Evolutionary conservation across 2,888 invertebrate genomes (phyloP), one percentile per base, ranked within the genome.

Genomic region (Cyaniris semiargus): DNA sequence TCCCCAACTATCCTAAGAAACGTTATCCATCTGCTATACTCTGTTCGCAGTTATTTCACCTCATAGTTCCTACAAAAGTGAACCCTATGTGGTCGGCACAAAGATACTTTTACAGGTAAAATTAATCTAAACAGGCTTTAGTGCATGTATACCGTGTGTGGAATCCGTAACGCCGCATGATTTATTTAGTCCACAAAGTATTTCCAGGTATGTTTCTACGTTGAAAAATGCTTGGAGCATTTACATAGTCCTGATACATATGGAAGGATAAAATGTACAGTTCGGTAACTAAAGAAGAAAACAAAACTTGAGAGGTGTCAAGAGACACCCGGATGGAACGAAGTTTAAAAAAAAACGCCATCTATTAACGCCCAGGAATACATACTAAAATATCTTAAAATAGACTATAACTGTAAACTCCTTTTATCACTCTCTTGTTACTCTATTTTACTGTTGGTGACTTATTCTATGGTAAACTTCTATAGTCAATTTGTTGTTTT

Each of bases 161-260:
- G 80, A 80, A 80, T 78, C 76, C 77, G 76, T 77, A 79, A 70
- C 78, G 76, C 10, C 60, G 23, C 60, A 60, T 60, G 60, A 60
- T 60, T 60, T 60, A 60, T 60, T 60, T 60, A 60, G 60, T 13
- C 23, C 75, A 75, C 71, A 76, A 77, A 72, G 80, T 78, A 76
- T 80, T 78, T 78, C 76, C 76, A 76, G 76, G 18, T 75, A 75
- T 75, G 27, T 58, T 75, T 31, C 58, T 10, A 10, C 53, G 18
- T 53, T 53, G 56, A 56, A 75, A 58, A 75, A 75, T 34, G 34
- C 56, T 58, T n/a, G 15, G 27, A 31, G 18, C 34, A 56, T 23
- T 44, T n/a, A 56, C 23, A 53, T 18, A 31, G 10, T 60, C 10
- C 8, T n/a, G n/a, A 7, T 48, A 48, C 48, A 18, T 18, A 18